Evolutionary conservation across 2,797 vertebrate genomes (phyloP).

Genomic region (Poecile montanus): DNA sequence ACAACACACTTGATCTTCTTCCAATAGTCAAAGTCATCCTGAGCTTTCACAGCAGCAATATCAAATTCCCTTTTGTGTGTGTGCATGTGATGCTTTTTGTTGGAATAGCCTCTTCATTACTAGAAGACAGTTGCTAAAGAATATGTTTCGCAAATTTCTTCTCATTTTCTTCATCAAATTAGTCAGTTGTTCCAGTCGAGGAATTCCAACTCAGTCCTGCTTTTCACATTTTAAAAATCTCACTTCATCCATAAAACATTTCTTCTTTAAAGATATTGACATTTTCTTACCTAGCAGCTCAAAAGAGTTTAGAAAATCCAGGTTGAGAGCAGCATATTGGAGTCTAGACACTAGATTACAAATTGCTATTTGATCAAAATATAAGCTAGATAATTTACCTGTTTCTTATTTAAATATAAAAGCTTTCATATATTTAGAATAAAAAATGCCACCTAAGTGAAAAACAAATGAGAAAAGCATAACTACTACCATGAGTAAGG

Average conservation of each 20-base stretch:
- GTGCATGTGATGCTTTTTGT: not conserved
- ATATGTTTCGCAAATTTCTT: not conserved
- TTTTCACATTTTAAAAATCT: constrained; percentile 12
- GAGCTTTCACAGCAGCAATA: constrained; percentile 3
- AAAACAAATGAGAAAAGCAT: not conserved
- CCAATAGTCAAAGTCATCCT: not conserved
- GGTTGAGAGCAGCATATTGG: not conserved
- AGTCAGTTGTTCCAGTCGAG: not conserved
- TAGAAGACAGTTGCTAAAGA: not conserved
- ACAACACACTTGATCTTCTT: constrained; percentile 1
- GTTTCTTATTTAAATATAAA: not conserved
- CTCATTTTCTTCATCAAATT: constrained; percentile 37
- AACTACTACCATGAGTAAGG: not conserved
- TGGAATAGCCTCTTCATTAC: not conserved
- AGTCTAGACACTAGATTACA: not conserved
- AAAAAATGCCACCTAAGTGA: not conserved
- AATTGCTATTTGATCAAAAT: not conserved
- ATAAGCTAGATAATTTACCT: not conserved
- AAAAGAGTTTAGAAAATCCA: constrained; percentile 2
- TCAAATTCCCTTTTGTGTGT: not conserved
- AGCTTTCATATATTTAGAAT: not conserved
- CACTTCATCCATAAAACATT: constrained; percentile 35
- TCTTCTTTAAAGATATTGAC: not conserved
- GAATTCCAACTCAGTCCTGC: not conserved
- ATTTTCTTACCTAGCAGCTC: not conserved